Conservation (phyloP, 2,113 vertebrate species). For the Tautogolabrus adspersus region DNA sequence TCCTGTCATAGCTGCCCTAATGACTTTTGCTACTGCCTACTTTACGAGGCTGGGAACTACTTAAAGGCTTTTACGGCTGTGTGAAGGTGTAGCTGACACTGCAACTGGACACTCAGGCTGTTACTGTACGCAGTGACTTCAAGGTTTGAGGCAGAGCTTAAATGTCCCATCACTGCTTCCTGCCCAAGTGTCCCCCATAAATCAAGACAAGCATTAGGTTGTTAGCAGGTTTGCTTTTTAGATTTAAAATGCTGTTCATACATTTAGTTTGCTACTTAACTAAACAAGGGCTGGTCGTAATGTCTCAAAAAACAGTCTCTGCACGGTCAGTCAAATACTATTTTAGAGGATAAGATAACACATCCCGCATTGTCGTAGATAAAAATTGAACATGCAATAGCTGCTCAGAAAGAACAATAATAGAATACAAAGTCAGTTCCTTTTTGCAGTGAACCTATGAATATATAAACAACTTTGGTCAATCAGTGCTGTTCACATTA, state of each 20-base stretch:
- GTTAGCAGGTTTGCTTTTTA: no score
- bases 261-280: not conserved
- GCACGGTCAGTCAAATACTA: no score
- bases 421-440: no score
- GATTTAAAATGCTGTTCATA: not conserved
- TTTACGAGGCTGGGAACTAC: slow-evolving; percentile 77
- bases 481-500: no score
- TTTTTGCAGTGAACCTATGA: no score
- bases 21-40: slow-evolving; percentile 68
- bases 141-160: not conserved
- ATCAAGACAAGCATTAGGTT: not conserved
- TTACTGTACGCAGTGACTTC: slow-evolving; percentile 20
- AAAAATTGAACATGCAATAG: no score
- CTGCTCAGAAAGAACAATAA: no score
- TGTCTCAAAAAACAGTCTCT: no score
- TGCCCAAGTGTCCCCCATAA: not conserved
- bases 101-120: slow-evolving; percentile 48
- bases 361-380: no score
- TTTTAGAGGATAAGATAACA: no score
- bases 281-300: not conserved
- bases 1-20: slow-evolving; percentile 70
- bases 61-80: slow-evolving; percentile 55
- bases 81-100: slow-evolving; percentile 53
- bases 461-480: no score
- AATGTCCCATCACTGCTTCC: slow-evolving; percentile 9